Percentiles rank a stretch among this genome's conserved stretches.
Conservation (phyloP, 2,888 invertebrate genomes). For the Conchocele bisecta region DNA sequence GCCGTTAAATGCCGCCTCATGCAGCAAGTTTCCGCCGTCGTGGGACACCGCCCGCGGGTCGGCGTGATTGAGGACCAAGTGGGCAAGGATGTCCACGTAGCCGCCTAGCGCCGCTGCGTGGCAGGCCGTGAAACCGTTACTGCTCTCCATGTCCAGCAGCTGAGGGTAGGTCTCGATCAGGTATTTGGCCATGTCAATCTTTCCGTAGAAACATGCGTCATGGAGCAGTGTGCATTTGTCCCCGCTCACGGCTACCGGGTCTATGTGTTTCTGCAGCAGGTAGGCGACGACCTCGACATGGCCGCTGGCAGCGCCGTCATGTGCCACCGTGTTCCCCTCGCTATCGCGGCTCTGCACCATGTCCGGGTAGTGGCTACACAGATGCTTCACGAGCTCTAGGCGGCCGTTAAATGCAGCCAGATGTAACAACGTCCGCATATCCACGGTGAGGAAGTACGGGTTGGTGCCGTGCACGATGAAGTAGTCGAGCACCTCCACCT, state of each 20-base stretch:
- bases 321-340: constrained; percentile 52
- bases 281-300: constrained; percentile 32
- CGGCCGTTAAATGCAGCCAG: constrained; percentile 52
- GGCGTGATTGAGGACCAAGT: constrained; percentile 12
- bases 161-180: constrained; percentile 22
- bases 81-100: constrained; percentile 31
- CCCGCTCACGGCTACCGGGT: constrained; percentile 17
- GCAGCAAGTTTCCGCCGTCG: constrained; percentile 49
- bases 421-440: constrained; percentile 48
- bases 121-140: constrained; percentile 36
- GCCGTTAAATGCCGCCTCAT: constrained; percentile 52
- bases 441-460: constrained; percentile 27
- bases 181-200: constrained; percentile 31
- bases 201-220: constrained; percentile 52
- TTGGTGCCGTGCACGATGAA: constrained; percentile 22
- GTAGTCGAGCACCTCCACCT: constrained; percentile 31
- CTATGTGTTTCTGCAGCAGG: constrained; percentile 28
- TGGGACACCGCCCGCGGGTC: constrained; percentile 29
- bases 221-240: constrained; percentile 54
- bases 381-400: constrained; percentile 27
- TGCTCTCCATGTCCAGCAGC: constrained; percentile 22
- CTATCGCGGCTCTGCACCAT: constrained; percentile 27
- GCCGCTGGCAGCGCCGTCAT: constrained; percentile 56
- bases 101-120: constrained; percentile 52
- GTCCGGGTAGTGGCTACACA: constrained; percentile 20